phyloP scores from a whole-genome alignment of 2,888 invertebrate genomes.

The Ophion slaviceki region DNA sequence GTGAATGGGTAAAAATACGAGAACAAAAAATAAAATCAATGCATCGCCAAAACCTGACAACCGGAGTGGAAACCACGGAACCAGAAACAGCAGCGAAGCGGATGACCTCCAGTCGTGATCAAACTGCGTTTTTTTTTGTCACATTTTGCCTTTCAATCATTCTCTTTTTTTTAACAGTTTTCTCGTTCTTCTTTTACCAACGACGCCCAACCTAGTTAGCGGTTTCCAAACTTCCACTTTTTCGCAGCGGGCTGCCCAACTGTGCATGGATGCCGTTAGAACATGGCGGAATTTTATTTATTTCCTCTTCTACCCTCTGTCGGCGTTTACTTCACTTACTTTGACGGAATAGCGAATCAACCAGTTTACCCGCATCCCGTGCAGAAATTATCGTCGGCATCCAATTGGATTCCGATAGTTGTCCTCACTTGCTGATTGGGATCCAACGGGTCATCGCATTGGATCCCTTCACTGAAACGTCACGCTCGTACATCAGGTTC shows the following conservation, averaged over 20 bases:
- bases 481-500: too few relatives aligned
- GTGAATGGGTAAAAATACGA: slow-evolving; percentile 13
- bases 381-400: too few relatives aligned
- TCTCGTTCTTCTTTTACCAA: slow-evolving; percentile 19
- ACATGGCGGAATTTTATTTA: slow-evolving; percentile 18
- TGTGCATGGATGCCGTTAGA: neutral
- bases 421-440: too few relatives aligned
- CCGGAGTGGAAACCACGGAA: slow-evolving; percentile 48
- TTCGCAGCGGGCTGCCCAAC: slow-evolving; percentile 5
- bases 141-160: slow-evolving; percentile 34
- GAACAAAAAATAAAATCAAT: slow-evolving; percentile 42
- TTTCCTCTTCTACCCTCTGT: slow-evolving; percentile 9
- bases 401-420: too few relatives aligned
- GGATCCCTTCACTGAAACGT: too few relatives aligned
- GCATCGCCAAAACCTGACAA: slow-evolving; percentile 32
- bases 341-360: neutral
- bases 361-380: neutral
- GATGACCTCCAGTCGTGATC: slow-evolving; percentile 42
- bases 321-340: neutral
- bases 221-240: slow-evolving; percentile 10
- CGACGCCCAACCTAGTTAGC: slow-evolving; percentile 23
- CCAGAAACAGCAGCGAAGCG: slow-evolving; percentile 46
- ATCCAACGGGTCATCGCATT: too few relatives aligned
- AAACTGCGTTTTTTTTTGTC: slow-evolving; percentile 37
- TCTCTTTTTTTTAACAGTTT: slow-evolving; percentile 29